Base-by-base conservation (phyloP, 2,888 invertebrate species). In the Dasypolia templi region DNA sequence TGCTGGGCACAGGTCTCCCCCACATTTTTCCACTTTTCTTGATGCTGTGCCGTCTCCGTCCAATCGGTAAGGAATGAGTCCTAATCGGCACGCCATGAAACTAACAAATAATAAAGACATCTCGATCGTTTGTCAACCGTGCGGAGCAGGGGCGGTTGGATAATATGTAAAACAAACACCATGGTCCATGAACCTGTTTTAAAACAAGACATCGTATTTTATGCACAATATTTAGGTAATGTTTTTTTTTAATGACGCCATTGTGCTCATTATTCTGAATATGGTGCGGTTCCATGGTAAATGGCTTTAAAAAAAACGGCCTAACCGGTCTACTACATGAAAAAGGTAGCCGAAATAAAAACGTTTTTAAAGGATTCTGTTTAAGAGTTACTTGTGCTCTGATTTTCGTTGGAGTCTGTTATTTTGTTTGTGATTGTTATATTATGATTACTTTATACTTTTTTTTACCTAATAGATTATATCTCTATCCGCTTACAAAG, bases 171-270 rank as follows among this genome's bases (percentile, higher is more conserved):
- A 65, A 66, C 22, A 35, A 19, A 49, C 49, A 49, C 14, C n/a
- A n/a, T 11, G n/a, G n/a, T n/a, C n/a, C 26, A 56, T 19, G 42
- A 22, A 32, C 51, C 49, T 46, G 29, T 32, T 32, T 55, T 17
- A 2, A 56, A 75, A 42, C 5, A 22, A 49, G 26, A 22, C 32
- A 32, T 14, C 5, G 17, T n/a, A n/a, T 49, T 67, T 32, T 7
- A 77, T 42, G 22, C 4, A 1, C n/a, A n/a, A n/a, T n/a, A n/a
- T n/a, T n/a, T n/a, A n/a, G n/a, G n/a, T n/a, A n/a, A n/a, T n/a
- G n/a, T n/a, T n/a, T n/a, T 5, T 67, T 49, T 76, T 44, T 58
- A 58, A 42, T 56, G 12, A 1, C 67, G 56, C 42, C 49, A 46
- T n/a, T 67, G 44, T 44, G 56, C 14, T 19, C 7, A 14, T 42